Base-by-base conservation (phyloP, 2,888 invertebrate genomes). In the Mythimna vitellina region DNA sequence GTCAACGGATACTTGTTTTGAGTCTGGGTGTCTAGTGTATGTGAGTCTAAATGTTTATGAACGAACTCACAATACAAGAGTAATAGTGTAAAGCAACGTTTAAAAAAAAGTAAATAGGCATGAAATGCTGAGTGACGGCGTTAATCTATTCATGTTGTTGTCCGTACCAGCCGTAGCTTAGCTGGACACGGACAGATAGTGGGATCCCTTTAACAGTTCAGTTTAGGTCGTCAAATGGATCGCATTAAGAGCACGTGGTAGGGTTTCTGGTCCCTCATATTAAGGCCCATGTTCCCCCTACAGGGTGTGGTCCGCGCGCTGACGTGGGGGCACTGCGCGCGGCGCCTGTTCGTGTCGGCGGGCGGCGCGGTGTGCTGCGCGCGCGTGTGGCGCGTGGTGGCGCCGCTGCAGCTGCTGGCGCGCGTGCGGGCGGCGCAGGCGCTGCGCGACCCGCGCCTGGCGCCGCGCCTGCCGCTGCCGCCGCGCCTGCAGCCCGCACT, bases 301-400 rank as follows among this genome's bases (percentile, higher is more conserved):
- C 89, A 98, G 98, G 98, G 97, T 98, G 82, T 97, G 98, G 98
- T 99, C 68, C 98, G 99, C 65, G 99, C 99, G 1, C 96, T 99
- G 89, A 99, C 99, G 12, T 99, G 99, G 99, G 99, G 99, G 42
- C 99, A 99, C 96, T 99, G 99, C 92, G 99, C 99, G 92, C 98
- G 99, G 85, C 97, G 99, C 42, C 96, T 99, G 83, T 99, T 99
- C 93, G 97, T 99, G 68, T 92, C 93, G 71, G 95, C 92, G 77
- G 99, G 99, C 20, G 98, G 98, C 62, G 98, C 98, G 88, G 97
- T 99, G 87, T 99, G 99, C 93, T 98, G 99, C 79, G 99, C 99
- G 58, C 99, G 99, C 97, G 98, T 99, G 68, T 98, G 98, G 88
- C 96, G 99, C 80, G 97, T 98, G 70, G 98, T 99, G 80, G 99